These are phyloP conservation scores for Dryobotodes eremita DNA, from an alignment of 2,888 invertebrate genomes.

Conservation along the genomic window DNA sequence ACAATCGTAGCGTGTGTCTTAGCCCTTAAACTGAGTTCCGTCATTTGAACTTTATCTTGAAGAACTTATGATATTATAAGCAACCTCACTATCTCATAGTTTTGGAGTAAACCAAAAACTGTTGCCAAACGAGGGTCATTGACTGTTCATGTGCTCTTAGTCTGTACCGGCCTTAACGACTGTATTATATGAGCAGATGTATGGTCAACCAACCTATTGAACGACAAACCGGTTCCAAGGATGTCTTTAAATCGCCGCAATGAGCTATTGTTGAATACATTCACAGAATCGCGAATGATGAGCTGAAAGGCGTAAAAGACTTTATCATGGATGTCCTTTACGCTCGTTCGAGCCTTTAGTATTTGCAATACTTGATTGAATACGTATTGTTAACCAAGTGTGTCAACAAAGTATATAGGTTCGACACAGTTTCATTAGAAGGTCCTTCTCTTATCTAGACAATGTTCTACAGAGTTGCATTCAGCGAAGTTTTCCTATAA, in stretches of 20 bases:
- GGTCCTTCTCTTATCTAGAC: constrained; percentile 13
- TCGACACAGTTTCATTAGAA: constrained; percentile 24
- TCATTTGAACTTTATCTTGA: constrained; percentile 38
- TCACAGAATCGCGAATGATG: constrained; percentile 7
- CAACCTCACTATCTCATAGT: constrained; percentile 18
- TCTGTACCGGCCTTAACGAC: constrained; percentile 15
- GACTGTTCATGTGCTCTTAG: constrained; percentile 46
- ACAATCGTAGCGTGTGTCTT: constrained; percentile 3
- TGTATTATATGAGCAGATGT: constrained; percentile 23
- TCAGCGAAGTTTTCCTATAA: constrained; percentile 6
- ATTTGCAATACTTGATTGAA: constrained; percentile 20
- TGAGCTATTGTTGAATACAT: constrained; percentile 41
- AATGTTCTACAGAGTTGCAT: constrained; percentile 5
- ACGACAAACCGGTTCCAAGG: constrained; percentile 72
- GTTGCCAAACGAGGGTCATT: constrained; percentile 68
- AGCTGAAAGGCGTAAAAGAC: background rate
- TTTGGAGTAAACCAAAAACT: constrained; percentile 15
- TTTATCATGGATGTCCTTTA: background rate
- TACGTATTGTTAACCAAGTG: constrained; percentile 57
- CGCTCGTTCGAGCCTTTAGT: constrained; percentile 5
- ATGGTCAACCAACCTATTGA: constrained; percentile 68
- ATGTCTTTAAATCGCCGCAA: constrained; percentile 68
- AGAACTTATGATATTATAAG: constrained; percentile 5
- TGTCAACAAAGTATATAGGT: constrained; percentile 30
- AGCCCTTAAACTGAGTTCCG: constrained; percentile 32